phyloP scores from a whole-genome alignment of 2,797 vertebrate genomes.

The Erethizon dorsatum region DNA sequence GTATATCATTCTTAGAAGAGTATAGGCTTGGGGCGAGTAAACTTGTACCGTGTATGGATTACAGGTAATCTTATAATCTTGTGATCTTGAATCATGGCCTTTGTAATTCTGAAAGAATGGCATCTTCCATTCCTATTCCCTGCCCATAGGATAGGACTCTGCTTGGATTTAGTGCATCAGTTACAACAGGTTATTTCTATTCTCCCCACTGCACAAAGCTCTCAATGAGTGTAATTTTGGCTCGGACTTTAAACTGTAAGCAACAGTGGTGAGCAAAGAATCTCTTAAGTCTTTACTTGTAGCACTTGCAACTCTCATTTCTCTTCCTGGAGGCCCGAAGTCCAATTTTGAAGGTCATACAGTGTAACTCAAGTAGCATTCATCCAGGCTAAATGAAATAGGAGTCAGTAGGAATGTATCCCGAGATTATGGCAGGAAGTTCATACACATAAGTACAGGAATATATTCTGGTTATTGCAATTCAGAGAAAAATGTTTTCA shows the following conservation, averaged over 20 bases:
- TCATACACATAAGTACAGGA: background rate
- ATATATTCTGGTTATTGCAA: background rate
- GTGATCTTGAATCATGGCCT: background rate
- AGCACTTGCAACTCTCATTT: background rate
- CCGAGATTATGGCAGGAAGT: background rate
- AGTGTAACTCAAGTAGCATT: no score
- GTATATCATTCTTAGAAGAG: background rate
- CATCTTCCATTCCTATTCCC: background rate
- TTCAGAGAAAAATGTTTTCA: background rate
- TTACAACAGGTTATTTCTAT: background rate
- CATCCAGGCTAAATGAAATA: background rate
- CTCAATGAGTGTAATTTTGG: background rate
- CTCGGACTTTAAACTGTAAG: background rate
- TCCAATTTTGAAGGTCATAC: background rate
- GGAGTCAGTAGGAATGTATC: background rate
- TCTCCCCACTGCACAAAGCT: background rate
- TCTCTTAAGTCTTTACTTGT: background rate
- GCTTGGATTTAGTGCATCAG: background rate
- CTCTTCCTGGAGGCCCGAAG: background rate
- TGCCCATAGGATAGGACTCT: background rate
- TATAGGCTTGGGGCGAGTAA: background rate
- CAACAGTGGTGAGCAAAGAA: background rate
- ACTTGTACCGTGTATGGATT: no score
- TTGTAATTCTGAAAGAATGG: background rate
- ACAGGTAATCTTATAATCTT: background rate